These are phyloP conservation scores for Chloroceryle inda DNA, from an alignment of 2,797 vertebrate genomes.

Conservation along the genomic window DNA sequence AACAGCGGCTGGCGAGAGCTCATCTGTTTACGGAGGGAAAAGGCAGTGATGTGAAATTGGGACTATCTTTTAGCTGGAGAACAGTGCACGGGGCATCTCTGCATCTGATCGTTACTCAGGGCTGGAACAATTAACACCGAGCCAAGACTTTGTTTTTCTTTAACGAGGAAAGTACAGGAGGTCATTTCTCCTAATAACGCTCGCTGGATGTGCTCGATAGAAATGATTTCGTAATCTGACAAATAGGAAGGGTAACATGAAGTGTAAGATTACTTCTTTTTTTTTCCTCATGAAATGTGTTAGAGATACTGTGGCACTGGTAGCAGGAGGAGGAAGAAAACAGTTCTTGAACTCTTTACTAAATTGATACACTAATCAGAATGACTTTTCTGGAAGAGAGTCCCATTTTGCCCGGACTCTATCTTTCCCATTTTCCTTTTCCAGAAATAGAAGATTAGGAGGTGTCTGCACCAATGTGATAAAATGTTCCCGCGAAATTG, in stretches of 20 bases:
- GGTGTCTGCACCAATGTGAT: slow-evolving; percentile 80
- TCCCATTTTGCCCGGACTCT: slow-evolving; percentile 61
- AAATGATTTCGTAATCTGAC: slow-evolving; percentile 6
- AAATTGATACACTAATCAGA: slow-evolving; percentile 71
- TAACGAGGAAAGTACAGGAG: not conserved
- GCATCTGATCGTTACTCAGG: not conserved
- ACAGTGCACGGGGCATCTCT: not conserved
- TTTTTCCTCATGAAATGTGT: not conserved
- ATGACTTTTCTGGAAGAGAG: slow-evolving; percentile 69
- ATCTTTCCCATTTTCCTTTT: slow-evolving; percentile 53
- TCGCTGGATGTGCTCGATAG: not conserved
- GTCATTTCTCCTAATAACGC: slow-evolving; percentile 8
- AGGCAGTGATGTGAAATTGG: not conserved
- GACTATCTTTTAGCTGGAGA: not conserved
- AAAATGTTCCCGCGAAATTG: slow-evolving; percentile 79
- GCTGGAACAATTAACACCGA: not conserved
- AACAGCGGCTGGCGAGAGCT: not conserved
- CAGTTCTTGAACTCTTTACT: slow-evolving; percentile 45
- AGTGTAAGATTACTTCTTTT: not conserved
- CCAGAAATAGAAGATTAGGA: slow-evolving; percentile 79
- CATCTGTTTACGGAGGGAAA: not conserved
- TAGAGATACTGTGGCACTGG: not conserved
- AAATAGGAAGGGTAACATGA: not conserved
- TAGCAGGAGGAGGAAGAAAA: slow-evolving; percentile 48
- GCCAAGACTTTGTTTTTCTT: slow-evolving; percentile 9